Evolutionary conservation across 2,888 invertebrate genomes (phyloP).

Genomic region (Pammene aurita): DNA sequence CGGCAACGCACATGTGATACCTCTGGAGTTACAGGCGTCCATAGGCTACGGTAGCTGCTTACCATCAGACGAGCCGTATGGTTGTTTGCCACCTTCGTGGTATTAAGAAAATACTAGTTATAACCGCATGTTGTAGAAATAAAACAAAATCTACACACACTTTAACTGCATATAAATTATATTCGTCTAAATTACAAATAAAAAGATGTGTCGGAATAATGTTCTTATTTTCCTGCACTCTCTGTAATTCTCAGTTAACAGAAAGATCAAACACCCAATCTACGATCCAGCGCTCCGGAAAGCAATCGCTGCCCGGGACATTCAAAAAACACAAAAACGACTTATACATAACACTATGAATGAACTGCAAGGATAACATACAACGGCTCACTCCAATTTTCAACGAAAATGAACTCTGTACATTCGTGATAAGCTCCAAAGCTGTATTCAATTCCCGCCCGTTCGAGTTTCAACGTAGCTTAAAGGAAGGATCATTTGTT

Average conservation of each 20-base stretch:
- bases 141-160: too few species aligned
- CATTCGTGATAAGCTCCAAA: constrained; percentile 8
- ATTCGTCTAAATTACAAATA: neutral
- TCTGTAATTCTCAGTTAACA: constrained; percentile 28
- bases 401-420: neutral
- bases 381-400: neutral
- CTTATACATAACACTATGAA: constrained; percentile 22
- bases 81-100: too few species aligned
- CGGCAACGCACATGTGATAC: too few species aligned
- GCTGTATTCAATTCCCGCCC: neutral
- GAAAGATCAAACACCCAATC: constrained; percentile 39
- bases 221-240: neutral
- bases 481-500: constrained; percentile 41
- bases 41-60: too few species aligned
- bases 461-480: constrained; percentile 30
- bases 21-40: too few species aligned
- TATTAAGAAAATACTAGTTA: too few species aligned
- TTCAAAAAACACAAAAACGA: constrained; percentile 14
- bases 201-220: neutral
- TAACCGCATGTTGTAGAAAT: too few species aligned
- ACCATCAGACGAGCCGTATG: too few species aligned
- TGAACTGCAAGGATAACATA: constrained; percentile 15
- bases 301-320: constrained; percentile 14
- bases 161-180: too few species aligned
- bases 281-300: constrained; percentile 29